phyloP scores from a whole-genome alignment of 2,888 invertebrate species.

The Protonemura montana region DNA sequence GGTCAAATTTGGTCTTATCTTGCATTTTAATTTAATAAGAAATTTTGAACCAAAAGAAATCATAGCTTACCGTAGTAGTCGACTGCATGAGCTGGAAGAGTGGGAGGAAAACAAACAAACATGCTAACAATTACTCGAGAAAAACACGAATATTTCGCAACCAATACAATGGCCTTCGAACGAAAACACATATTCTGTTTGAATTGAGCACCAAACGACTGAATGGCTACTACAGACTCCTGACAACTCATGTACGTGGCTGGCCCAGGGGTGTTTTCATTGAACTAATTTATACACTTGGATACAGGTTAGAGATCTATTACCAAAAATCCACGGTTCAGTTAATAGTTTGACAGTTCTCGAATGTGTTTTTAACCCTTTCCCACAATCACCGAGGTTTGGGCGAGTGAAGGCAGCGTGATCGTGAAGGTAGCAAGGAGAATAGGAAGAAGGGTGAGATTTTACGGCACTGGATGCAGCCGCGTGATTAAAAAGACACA shows the following conservation, averaged over 20 bases:
- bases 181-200: slow-evolving; percentile 44
- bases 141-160: slow-evolving; percentile 38
- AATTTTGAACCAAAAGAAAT: slow-evolving; percentile 67
- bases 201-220: not conserved
- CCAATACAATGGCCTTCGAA: not conserved
- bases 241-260: not conserved
- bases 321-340: no score
- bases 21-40: not conserved
- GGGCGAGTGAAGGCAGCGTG: not conserved
- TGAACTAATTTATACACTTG: not conserved
- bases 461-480: not conserved
- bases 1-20: not conserved
- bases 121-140: slow-evolving; percentile 45
- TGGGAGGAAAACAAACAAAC: slow-evolving; percentile 58
- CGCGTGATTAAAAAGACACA: not conserved
- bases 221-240: not conserved
- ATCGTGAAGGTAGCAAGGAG: no score
- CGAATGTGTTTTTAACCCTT: not conserved
- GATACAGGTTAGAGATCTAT: not conserved
- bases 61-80: slow-evolving; percentile 99
- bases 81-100: slow-evolving; percentile 86
- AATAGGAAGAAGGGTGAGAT: not conserved
- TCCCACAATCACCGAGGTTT: not conserved
- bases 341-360: no score
- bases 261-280: not conserved